A percentile compares a stretch with the other conserved stretches of the same genome.
phyloP scores from a whole-genome alignment of 1,140 invertebrate genomes.

The Ceratina calcarata region DNA sequence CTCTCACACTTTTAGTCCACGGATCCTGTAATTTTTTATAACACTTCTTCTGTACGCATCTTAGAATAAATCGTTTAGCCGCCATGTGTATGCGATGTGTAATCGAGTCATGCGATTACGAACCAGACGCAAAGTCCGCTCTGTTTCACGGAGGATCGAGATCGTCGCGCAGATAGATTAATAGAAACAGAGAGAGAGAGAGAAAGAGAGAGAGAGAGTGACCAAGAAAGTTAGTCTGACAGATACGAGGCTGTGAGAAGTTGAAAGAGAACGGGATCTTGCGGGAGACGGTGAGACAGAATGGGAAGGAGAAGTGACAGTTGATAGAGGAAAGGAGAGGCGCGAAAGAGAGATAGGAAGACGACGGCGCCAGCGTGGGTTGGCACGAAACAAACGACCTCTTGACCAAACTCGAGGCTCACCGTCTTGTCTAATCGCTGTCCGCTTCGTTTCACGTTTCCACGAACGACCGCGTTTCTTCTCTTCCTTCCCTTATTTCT shows the following conservation, averaged over 20 bases:
- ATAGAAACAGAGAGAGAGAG: conserved; percentile 45
- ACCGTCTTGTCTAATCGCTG: conserved; percentile 21
- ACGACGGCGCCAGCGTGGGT: conserved; percentile 78
- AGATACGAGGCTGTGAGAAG: neutral
- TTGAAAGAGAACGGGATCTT: conserved; percentile 10
- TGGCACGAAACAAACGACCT: conserved; percentile 67
- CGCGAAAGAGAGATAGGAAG: conserved; percentile 65
- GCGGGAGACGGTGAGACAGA: neutral
- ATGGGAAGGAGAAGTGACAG: conserved; percentile 42
- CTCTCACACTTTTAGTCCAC: too few species aligned
- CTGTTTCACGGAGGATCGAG: neutral
- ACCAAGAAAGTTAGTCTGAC: neutral
- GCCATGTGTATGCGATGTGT: too few species aligned
- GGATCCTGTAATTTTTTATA: too few species aligned
- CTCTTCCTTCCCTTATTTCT: neutral
- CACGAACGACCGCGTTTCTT: neutral
- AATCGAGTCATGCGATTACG: conserved; percentile 34
- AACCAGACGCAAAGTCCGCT: conserved; percentile 14
- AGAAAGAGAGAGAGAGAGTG: conserved; percentile 8
- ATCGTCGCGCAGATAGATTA: neutral
- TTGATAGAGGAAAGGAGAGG: conserved; percentile 25
- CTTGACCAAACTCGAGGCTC: conserved; percentile 66
- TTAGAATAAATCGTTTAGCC: too few species aligned
- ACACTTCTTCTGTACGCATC: too few species aligned
- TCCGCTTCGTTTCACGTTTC: neutral